A percentile compares a stretch with the other conserved stretches of the same genome.
phyloP scores from a whole-genome alignment of 2,797 vertebrate species.

The Xyrichtys novacula region DNA sequence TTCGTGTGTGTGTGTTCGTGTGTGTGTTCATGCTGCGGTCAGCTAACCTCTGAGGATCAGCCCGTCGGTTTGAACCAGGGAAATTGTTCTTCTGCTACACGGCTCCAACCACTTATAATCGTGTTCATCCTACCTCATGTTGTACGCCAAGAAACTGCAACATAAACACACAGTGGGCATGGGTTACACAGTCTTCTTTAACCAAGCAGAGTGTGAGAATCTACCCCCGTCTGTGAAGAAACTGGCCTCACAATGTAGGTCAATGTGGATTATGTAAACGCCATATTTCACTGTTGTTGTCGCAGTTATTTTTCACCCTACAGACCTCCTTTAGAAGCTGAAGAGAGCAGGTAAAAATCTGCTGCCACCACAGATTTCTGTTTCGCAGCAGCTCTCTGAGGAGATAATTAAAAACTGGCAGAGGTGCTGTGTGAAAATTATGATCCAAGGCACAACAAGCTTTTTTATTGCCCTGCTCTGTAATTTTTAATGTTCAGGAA shows the following conservation, averaged over 20 bases:
- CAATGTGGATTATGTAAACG: slow-evolving; percentile 11
- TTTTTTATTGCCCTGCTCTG: slow-evolving; percentile 42
- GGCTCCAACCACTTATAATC: slow-evolving; percentile 16
- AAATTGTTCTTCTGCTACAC: background rate
- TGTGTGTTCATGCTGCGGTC: slow-evolving; percentile 11
- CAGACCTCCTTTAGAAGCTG: slow-evolving; percentile 35
- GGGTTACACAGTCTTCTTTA: background rate
- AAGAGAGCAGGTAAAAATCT: slow-evolving; percentile 57
- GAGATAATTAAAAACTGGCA: slow-evolving; percentile 68
- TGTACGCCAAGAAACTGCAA: slow-evolving; percentile 21
- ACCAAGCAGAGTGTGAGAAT: background rate
- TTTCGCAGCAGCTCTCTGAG: slow-evolving; percentile 40
- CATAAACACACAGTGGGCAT: slow-evolving; percentile 5
- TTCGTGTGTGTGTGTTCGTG: slow-evolving; percentile 28
- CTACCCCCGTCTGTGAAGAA: background rate
- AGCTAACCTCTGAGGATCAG: background rate
- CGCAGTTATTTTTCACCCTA: slow-evolving; percentile 14
- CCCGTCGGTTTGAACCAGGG: slow-evolving; percentile 23
- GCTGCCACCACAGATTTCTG: slow-evolving; percentile 40
- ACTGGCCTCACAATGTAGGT: background rate
- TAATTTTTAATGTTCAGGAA: slow-evolving; percentile 31
- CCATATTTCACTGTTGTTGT: slow-evolving; percentile 11
- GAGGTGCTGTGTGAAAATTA: slow-evolving; percentile 56
- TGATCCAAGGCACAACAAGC: slow-evolving; percentile 59
- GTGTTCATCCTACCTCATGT: slow-evolving; percentile 18